Evolutionary conservation across 2,888 invertebrate species (phyloP), one percentile per base, ranked within the genome.

Genomic region (Dermolepida albohirtum): DNA sequence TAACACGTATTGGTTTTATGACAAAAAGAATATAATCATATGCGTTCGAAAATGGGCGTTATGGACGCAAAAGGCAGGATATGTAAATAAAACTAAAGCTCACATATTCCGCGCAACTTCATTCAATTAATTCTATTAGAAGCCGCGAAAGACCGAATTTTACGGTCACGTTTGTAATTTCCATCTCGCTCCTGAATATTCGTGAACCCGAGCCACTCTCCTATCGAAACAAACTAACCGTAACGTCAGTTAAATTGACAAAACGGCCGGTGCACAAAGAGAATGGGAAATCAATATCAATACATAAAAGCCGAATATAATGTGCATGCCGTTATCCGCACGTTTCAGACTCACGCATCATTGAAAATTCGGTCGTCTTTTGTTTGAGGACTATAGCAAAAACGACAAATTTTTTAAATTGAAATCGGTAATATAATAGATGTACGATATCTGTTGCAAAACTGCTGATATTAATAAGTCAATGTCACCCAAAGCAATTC

Each of bases 301-400:
- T 74, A 74, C 75, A 76, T 76, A 74, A 75, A 75, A 74, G 75
- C 73, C 49, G 69, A 76, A 77, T 77, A 75, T 77, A 77, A 76
- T 75, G 67, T 67, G 75, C 69, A 68, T 70, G 63, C 68, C 63
- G 74, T 74, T 76, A 74, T 76, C 74, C 73, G 66, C 67, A 74
- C 74, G 44, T 59, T 59, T 59, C 72, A 72, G 71, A 75, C 74
- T 76, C 75, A 76, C 75, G 73, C 75, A 75, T 73, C 75, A 75
- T 75, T 74, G 76, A 74, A 73, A 71, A 73, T 72, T 40, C 27
- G 41, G 44, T 59, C 55, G 52, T 64, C 49, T 65, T 65, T 55
- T 68, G 64, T 65, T 68, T 66, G 49, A 57, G 16, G 41, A 44
- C 14, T 14, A 14, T 44, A 27, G 10, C n/a, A 10, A 41, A 16